Conservation (phyloP, 2,797 vertebrate species). For the Microtus agrestis region DNA sequence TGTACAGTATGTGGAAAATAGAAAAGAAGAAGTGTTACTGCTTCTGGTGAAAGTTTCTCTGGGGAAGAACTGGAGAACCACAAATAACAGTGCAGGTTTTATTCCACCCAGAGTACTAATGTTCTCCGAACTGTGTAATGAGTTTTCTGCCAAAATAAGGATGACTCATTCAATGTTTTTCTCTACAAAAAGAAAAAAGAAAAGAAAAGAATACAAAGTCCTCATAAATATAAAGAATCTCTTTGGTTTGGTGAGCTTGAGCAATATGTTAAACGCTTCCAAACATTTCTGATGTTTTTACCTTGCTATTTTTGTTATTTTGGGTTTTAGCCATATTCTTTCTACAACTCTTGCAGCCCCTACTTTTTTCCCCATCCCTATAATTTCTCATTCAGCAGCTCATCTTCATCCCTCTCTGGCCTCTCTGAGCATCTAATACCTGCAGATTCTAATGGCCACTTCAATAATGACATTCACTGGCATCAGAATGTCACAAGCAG, state of each 20-base stretch:
- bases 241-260: neutral
- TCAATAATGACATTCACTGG: too few species aligned
- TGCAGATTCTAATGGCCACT: neutral
- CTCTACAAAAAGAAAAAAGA: neutral
- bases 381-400: neutral
- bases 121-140: neutral
- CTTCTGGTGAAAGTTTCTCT: neutral
- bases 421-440: neutral
- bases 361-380: neutral
- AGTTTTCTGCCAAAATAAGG: neutral
- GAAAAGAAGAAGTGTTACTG: neutral
- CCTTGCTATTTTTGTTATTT: neutral
- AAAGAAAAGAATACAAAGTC: neutral
- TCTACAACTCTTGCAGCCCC: neutral
- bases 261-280: neutral
- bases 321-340: neutral
- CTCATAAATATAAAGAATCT: neutral
- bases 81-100: neutral
- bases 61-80: neutral
- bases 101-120: neutral
- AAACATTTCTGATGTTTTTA: neutral
- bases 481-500: constrained; percentile 32
- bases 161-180: neutral
- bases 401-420: neutral
- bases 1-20: neutral